phyloP scores from a whole-genome alignment of 2,113 vertebrate species.

The Emydura subglobosa region DNA sequence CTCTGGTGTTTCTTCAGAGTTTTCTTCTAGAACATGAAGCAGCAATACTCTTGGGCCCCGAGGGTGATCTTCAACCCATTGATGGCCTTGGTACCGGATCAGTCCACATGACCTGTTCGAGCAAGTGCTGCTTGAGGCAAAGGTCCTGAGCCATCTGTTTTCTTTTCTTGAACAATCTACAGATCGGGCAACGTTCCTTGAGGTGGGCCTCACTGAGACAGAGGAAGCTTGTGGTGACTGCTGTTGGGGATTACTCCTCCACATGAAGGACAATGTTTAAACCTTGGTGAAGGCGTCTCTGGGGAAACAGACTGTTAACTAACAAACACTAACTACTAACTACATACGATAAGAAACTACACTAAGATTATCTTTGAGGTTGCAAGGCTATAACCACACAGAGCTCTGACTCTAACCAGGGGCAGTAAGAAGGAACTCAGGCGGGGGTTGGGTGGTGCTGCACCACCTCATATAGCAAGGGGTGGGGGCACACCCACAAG shows the following conservation, averaged over 20 bases:
- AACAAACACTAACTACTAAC: background rate
- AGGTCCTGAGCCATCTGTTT: background rate
- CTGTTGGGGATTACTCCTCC: background rate
- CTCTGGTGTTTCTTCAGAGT: no score
- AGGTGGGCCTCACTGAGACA: background rate
- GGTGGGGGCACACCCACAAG: background rate
- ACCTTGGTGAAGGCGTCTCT: background rate
- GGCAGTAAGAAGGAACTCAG: background rate
- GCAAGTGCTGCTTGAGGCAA: background rate
- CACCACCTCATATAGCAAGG: background rate
- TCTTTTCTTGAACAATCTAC: background rate
- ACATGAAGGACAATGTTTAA: background rate
- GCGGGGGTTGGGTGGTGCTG: background rate
- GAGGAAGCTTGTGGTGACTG: background rate
- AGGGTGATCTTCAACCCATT: background rate
- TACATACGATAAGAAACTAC: background rate
- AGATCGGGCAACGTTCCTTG: background rate
- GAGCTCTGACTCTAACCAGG: background rate
- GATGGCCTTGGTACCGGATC: background rate
- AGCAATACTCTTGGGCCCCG: background rate
- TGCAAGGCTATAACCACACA: background rate
- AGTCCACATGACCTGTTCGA: background rate
- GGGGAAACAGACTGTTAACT: background rate
- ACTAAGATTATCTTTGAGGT: background rate
- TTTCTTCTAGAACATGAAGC: no score